Evolutionary conservation across 2,113 vertebrate genomes (phyloP).

Genomic region (Rattus rattus): DNA sequence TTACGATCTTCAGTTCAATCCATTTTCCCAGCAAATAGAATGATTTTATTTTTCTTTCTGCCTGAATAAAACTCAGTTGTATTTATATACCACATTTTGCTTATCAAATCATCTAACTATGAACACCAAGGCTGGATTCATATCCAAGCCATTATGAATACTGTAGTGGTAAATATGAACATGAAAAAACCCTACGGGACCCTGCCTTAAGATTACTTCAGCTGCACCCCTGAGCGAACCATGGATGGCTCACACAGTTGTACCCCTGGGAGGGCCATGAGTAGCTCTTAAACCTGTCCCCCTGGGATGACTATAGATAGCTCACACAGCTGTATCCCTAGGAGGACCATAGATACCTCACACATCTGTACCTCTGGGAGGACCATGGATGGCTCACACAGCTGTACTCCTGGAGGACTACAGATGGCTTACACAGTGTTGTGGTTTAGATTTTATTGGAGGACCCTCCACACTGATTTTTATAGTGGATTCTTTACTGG

Average conservation of each 20-base stretch:
- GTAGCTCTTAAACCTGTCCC: no score
- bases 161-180: neutral
- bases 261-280: no score
- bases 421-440: neutral
- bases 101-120: neutral
- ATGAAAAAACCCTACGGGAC: neutral
- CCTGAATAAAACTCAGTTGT: neutral
- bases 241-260: no score
- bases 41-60: neutral
- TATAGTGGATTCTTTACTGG: neutral
- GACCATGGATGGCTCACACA: no score
- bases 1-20: neutral
- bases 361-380: no score
- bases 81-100: neutral
- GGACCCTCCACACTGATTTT: neutral
- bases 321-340: no score
- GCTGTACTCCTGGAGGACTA: no score
- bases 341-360: no score
- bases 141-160: neutral
- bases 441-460: neutral
- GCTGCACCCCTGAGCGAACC: neutral
- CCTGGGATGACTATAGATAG: no score
- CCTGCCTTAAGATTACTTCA: neutral
- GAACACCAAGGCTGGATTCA: neutral
- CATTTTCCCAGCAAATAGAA: neutral